Base-by-base conservation (phyloP, 2,888 invertebrate genomes). In the Oegoconia quadripuncta region DNA sequence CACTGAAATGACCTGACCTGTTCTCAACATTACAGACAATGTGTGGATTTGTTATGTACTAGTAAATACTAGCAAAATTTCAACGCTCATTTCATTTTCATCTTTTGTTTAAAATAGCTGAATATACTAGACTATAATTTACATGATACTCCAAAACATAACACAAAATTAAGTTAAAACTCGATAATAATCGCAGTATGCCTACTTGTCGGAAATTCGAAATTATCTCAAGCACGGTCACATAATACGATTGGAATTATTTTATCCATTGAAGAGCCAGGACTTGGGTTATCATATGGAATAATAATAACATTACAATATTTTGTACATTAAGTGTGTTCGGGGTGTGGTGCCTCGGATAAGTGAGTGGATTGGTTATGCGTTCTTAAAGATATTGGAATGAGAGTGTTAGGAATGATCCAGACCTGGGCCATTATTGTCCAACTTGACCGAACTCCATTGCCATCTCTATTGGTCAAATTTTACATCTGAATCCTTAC, bases 301-400 rank as follows among this genome's bases (percentile, higher is more conserved):
- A 81, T 79, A 79, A 81, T 81, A 83, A 81, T 79, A 82, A 79
- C 80, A 82, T 82, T 82, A 81, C 74, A 82, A 82, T 82, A 82
- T 81, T 80, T 76, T 77, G 71, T 76, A 74, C 78, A 81, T 81
- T 83, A 80, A 81, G 79, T 79, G 73, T 74, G 64, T 74, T 67
- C 73, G 63, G 74, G 75, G 74, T 74, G 75, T 70, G 71, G 72
- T 70, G 67, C 61, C 60, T 62, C 55, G 70, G 70, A 74, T 78
- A 78, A 78, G 72, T 73, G 66, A 68, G 62, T 43, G 51, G 64
- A 66, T 59, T 59, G 68, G 70, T 74, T 74, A 69, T 72, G 62
- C 60, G 54, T 62, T 56, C 50, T 46, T 52, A 53, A 56, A 70
- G 72, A 77, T 74, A 74, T 53, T 49, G 54, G 47, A 36, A 32